A percentile compares a stretch with the other conserved stretches of the same genome.
Evolutionary conservation across 2,888 invertebrate species (phyloP).

Genomic region (Sepiola atlantica): DNA sequence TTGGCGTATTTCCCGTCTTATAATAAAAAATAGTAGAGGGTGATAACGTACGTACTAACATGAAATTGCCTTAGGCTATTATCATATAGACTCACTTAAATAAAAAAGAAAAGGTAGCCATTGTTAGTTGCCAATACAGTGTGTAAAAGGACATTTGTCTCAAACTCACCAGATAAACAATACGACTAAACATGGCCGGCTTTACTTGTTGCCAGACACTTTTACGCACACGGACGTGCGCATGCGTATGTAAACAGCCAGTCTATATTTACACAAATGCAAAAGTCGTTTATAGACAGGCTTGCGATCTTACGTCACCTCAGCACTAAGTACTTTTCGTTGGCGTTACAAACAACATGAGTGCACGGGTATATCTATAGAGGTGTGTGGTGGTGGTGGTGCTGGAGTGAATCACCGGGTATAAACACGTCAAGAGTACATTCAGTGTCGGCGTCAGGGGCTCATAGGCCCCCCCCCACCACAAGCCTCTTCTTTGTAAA

Average conservation of each 20-base stretch:
- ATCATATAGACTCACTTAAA: no score
- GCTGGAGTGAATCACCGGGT: not conserved
- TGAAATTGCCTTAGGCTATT: no score
- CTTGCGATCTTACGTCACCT: not conserved
- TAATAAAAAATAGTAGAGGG: no score
- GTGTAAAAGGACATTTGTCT: not conserved
- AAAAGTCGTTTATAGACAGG: not conserved
- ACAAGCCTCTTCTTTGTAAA: no score
- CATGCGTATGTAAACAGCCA: not conserved
- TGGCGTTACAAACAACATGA: constrained; percentile 15
- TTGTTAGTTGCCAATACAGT: not conserved
- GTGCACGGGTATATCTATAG: not conserved
- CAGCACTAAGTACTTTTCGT: constrained; percentile 32
- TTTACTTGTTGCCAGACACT: not conserved
- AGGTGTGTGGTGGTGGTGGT: no score
- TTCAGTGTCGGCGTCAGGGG: no score
- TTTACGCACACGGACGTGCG: not conserved
- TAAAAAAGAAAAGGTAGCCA: not conserved
- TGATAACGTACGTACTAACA: no score
- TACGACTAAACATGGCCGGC: not conserved
- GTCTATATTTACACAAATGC: not conserved
- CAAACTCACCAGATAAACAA: not conserved
- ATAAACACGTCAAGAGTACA: no score
- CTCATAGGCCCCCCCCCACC: no score
- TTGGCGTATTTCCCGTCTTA: no score